A percentile compares a stretch with the other conserved stretches of the same genome.
phyloP scores from a whole-genome alignment of 2,888 invertebrate species.

The Incurvaria masculella region DNA sequence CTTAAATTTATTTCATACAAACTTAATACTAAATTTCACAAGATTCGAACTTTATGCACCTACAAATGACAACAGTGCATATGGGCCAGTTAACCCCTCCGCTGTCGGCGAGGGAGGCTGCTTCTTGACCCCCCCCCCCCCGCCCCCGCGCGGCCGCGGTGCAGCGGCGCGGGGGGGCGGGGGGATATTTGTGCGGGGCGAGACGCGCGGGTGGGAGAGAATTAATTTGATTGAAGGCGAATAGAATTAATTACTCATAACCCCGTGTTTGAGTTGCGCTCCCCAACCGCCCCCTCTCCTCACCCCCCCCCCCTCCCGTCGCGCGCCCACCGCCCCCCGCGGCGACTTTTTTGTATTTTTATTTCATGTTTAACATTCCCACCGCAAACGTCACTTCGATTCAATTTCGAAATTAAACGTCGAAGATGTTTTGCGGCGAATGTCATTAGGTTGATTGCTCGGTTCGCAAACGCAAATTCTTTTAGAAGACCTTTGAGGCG shows the following conservation, averaged over 20 bases:
- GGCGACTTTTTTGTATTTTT: neutral
- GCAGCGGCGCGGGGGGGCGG: neutral
- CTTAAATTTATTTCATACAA: too few species aligned
- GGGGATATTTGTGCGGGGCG: too few species aligned
- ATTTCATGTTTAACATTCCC: too few species aligned
- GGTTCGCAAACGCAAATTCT: neutral
- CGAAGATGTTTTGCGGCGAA: neutral
- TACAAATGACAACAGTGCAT: conserved; percentile 1
- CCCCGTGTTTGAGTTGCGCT: conserved; percentile 28
- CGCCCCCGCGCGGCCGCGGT: conserved; percentile 2
- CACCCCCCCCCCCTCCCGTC: conserved; percentile 4
- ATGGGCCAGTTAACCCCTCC: neutral
- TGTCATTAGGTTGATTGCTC: neutral
- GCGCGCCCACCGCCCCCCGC: conserved; percentile 6
- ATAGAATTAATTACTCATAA: conserved; percentile 20
- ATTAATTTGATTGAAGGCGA: neutral
- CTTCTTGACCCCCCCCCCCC: neutral
- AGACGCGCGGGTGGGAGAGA: neutral
- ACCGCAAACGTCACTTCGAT: neutral
- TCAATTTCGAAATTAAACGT: neutral
- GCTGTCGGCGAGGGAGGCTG: neutral
- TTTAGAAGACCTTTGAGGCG: neutral
- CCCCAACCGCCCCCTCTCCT: conserved; percentile 2
- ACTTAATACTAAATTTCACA: conserved; percentile 12
- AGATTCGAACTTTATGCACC: neutral